Conservation (phyloP, 2,797 vertebrate species). For the Cryptoprocta ferox region DNA sequence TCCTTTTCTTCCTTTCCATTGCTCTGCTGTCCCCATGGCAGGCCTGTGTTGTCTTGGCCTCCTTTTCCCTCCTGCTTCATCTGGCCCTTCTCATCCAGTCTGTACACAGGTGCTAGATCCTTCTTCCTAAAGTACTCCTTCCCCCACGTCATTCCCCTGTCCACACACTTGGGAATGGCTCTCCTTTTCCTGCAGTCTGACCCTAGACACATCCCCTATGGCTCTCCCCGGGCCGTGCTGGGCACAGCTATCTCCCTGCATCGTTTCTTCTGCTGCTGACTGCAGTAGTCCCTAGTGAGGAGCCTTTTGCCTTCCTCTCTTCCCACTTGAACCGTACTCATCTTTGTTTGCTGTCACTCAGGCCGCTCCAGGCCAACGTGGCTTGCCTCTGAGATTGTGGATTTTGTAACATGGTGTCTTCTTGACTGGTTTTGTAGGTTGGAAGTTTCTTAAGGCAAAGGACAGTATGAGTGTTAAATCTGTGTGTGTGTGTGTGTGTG, state of each 20-base stretch:
- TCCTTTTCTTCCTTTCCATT: background rate
- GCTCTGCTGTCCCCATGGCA: background rate
- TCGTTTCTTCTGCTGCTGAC: slow-evolving; percentile 30
- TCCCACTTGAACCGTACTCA: background rate
- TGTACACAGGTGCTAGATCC: background rate
- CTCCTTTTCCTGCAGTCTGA: background rate
- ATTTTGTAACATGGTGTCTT: background rate
- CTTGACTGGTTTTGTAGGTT: slow-evolving; percentile 24
- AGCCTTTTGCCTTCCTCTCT: background rate
- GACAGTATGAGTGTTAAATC: background rate
- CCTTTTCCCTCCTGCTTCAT: background rate
- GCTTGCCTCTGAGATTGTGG: background rate
- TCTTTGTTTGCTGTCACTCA: background rate
- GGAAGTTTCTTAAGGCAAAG: slow-evolving; percentile 35
- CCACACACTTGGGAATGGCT: background rate
- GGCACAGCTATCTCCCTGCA: background rate
- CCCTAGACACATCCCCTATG: background rate
- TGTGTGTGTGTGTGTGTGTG: background rate
- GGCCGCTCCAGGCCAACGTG: background rate
- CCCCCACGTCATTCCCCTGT: background rate
- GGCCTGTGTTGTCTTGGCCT: background rate
- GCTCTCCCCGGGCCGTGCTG: background rate
- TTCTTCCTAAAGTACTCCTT: slow-evolving; percentile 43
- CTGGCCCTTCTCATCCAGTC: background rate
- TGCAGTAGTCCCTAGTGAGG: background rate